These are phyloP conservation scores for Ochotona curzoniae DNA, from an alignment of 2,113 vertebrate genomes.

Conservation along the genomic window DNA sequence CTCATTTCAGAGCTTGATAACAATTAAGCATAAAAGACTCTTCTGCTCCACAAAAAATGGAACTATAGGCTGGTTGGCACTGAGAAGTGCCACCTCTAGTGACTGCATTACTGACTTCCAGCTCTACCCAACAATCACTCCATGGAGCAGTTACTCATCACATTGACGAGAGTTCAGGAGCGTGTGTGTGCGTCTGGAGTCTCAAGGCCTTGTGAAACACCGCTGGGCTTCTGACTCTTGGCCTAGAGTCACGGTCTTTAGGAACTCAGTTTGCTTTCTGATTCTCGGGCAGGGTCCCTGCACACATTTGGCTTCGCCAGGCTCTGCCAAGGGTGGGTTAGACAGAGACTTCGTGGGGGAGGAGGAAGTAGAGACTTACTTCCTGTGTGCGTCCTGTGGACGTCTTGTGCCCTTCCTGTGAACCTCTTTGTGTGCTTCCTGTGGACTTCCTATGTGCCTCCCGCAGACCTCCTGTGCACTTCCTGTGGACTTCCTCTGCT, in stretches of 20 bases:
- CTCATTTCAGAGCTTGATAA: conserved; percentile 67
- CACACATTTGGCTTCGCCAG: not conserved
- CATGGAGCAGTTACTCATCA: not conserved
- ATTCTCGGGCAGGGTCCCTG: not conserved
- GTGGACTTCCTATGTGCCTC: not conserved
- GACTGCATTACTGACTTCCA: conserved; percentile 22
- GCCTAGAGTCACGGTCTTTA: not conserved
- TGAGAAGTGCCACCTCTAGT: conserved; percentile 29
- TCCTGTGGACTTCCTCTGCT: not conserved
- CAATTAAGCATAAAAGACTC: conserved; percentile 70
- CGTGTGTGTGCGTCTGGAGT: not conserved
- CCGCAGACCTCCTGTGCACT: not conserved
- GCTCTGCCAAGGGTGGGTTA: not conserved
- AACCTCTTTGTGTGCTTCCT: not conserved
- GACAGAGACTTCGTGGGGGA: not conserved
- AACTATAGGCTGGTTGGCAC: conserved; percentile 34
- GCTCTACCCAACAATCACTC: not conserved
- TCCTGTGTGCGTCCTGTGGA: not conserved
- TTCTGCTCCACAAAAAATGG: not conserved
- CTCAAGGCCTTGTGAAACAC: not conserved
- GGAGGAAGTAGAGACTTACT: not conserved
- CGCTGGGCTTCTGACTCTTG: not conserved
- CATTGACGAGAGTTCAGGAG: not conserved
- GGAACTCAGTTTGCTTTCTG: not conserved
- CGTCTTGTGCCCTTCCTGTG: not conserved